Percentiles rank a stretch among this genome's conserved stretches.
Conservation (phyloP, 2,888 invertebrate species). For the Laspeyria flexula region DNA sequence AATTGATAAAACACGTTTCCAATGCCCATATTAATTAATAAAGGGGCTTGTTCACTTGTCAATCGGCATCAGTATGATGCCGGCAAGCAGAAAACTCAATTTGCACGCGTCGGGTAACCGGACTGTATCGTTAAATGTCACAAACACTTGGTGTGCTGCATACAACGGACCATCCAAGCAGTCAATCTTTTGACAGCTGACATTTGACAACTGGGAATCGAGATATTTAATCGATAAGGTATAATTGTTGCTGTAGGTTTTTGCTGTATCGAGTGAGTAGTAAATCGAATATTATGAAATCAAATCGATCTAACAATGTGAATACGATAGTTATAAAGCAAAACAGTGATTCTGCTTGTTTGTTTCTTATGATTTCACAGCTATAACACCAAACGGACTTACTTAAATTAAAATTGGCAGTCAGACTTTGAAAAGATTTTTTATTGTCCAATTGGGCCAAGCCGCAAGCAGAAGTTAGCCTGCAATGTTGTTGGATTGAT, state of each 20-base stretch:
- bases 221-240: conserved; percentile 7
- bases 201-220: conserved; percentile 6
- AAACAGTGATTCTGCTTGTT: no score
- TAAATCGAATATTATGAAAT: no score
- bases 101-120: conserved; percentile 65
- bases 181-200: conserved; percentile 45
- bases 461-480: no score
- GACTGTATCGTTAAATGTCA: conserved; percentile 68
- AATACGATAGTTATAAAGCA: no score
- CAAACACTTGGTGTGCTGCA: conserved; percentile 58
- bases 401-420: no score
- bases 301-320: no score
- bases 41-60: conserved; percentile 61
- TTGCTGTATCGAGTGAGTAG: not conserved
- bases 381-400: no score
- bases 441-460: no score
- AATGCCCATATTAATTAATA: conserved; percentile 41
- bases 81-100: conserved; percentile 73
- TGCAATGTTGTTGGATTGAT: no score
- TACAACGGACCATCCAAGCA: conserved; percentile 28
- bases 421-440: no score
- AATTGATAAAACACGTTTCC: conserved; percentile 28
- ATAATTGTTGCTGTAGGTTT: not conserved
- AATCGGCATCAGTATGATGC: conserved; percentile 62
- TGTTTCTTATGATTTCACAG: no score